Evolutionary conservation across 2,888 invertebrate genomes (phyloP).

Genomic region (Lithophane socia): DNA sequence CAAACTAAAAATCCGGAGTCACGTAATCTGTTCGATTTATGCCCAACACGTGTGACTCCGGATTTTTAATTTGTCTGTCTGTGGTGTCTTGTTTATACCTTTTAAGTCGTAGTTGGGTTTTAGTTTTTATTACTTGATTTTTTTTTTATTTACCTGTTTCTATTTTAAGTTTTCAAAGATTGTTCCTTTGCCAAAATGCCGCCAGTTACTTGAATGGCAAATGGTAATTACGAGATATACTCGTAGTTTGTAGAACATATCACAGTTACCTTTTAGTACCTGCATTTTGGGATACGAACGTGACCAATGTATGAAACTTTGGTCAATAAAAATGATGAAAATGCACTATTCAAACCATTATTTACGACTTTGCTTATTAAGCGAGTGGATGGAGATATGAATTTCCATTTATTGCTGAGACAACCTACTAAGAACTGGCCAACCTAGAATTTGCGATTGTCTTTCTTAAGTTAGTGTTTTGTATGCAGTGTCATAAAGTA

Average conservation of each 20-base stretch:
- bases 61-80: too few species aligned
- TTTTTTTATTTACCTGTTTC: neutral
- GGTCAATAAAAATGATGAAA: slow-evolving; percentile 60
- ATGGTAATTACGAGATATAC: slow-evolving; percentile 39
- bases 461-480: slow-evolving; percentile 39
- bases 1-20: too few species aligned
- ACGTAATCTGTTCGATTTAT: too few species aligned
- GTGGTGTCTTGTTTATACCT: too few species aligned
- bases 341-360: slow-evolving; percentile 53
- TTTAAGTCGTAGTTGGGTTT: too few species aligned
- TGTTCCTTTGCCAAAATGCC: slow-evolving; percentile 1
- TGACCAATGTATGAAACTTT: slow-evolving; percentile 62
- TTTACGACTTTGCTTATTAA: slow-evolving; percentile 58
- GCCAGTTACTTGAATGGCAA: slow-evolving; percentile 8
- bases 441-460: slow-evolving; percentile 48
- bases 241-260: slow-evolving; percentile 57
- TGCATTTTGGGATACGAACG: slow-evolving; percentile 59
- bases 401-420: slow-evolving; percentile 59
- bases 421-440: slow-evolving; percentile 53
- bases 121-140: too few species aligned
- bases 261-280: slow-evolving; percentile 64
- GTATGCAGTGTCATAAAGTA: slow-evolving; percentile 45
- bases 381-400: slow-evolving; percentile 52
- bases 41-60: too few species aligned
- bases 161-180: neutral